Percentiles rank a stretch among this genome's conserved stretches.
These are phyloP conservation scores for Takifugu ocellatus DNA, from an alignment of 2,797 vertebrate genomes.

Conservation along the genomic window DNA sequence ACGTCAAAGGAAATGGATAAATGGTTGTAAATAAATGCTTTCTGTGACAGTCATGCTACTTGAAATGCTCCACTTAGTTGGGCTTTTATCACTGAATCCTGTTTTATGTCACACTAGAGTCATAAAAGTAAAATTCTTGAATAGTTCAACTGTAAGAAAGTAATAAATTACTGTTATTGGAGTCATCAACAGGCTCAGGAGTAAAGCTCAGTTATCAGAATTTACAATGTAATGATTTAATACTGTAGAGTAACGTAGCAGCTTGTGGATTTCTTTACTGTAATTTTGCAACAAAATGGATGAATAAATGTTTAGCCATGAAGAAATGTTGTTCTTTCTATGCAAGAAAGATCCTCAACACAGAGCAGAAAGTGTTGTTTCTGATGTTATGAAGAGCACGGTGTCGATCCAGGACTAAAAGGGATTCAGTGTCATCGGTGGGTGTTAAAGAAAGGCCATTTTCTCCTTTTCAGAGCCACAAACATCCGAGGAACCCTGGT, in stretches of 20 bases:
- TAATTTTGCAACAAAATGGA: slow-evolving; percentile 1
- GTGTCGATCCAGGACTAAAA: slow-evolving; percentile 17
- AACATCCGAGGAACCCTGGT: background rate
- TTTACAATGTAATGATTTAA: background rate
- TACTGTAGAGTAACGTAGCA: background rate
- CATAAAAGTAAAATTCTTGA: too few relatives aligned
- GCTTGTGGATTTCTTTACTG: slow-evolving; percentile 2
- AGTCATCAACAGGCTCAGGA: background rate
- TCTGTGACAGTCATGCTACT: too few relatives aligned
- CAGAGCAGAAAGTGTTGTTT: slow-evolving; percentile 8
- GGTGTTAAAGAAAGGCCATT: slow-evolving; percentile 5
- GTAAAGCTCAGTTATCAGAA: background rate
- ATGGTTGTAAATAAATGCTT: too few relatives aligned
- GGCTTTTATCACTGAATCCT: too few relatives aligned
- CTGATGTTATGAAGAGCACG: slow-evolving; percentile 8
- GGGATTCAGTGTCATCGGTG: slow-evolving; percentile 8
- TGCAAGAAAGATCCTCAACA: background rate
- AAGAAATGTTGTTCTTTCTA: slow-evolving; percentile 5
- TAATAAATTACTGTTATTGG: too few relatives aligned
- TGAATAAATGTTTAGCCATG: slow-evolving; percentile 18
- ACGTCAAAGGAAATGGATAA: too few relatives aligned
- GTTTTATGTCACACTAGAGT: too few relatives aligned
- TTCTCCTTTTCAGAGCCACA: slow-evolving; percentile 10
- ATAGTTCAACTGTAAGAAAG: too few relatives aligned
- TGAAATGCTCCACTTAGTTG: too few relatives aligned